These are phyloP conservation scores for Embidobia sp. DNA, from an alignment of 2,888 invertebrate genomes.

Conservation along the genomic window DNA sequence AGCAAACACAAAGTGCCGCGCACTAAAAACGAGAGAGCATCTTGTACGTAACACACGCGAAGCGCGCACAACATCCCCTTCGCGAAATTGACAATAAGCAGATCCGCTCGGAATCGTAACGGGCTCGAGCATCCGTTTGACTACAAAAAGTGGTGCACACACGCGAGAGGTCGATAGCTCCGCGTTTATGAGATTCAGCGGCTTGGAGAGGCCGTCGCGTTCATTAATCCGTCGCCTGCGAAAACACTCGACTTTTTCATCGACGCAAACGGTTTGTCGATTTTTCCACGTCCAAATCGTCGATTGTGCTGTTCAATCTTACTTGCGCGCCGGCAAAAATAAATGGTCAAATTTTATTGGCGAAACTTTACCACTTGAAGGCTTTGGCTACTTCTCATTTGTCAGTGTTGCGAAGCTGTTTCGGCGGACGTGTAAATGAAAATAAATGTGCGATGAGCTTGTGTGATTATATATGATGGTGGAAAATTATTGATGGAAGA, in stretches of 20 bases:
- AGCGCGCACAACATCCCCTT: constrained; percentile 21
- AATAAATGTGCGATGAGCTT: too few species aligned
- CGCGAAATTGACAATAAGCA: constrained; percentile 48
- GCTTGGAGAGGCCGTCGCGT: constrained; percentile 9
- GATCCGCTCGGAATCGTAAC: constrained; percentile 21
- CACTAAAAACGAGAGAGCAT: neutral
- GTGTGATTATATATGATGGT: too few species aligned
- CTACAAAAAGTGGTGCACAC: constrained; percentile 15
- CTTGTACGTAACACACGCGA: neutral
- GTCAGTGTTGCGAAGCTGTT: too few species aligned
- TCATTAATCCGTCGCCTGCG: constrained; percentile 14
- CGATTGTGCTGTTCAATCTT: neutral
- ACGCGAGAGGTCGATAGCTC: constrained; percentile 22
- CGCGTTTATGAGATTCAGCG: constrained; percentile 20
- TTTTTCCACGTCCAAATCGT: neutral
- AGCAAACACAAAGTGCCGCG: constrained; percentile 9
- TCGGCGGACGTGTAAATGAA: too few species aligned
- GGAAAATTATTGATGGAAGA: too few species aligned
- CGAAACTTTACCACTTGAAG: too few species aligned
- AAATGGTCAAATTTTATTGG: too few species aligned
- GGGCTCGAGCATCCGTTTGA: constrained; percentile 11
- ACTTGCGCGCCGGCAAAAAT: too few species aligned
- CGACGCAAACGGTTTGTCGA: neutral
- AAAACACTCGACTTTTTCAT: constrained; percentile 5
- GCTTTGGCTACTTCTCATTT: too few species aligned